Conservation (phyloP, 2,888 invertebrate genomes). For the Drosophila austrosaltans region DNA sequence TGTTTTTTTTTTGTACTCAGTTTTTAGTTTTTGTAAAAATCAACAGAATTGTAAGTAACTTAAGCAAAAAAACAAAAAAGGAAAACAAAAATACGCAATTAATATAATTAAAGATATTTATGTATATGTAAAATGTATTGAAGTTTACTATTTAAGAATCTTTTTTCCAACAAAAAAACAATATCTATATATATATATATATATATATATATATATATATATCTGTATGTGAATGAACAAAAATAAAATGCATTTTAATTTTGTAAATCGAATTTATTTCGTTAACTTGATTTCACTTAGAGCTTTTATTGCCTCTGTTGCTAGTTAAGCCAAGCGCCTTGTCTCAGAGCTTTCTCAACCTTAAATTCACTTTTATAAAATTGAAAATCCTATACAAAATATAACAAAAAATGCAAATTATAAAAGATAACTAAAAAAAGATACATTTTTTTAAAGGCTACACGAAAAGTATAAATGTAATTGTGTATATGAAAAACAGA, state of each 20-base stretch:
- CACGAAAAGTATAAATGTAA: conserved; percentile 1
- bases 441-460: conserved; percentile 13
- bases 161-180: conserved; percentile 55
- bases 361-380: conserved; percentile 45
- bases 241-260: conserved; percentile 36
- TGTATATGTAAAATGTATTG: conserved; percentile 60
- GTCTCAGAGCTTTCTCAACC: conserved; percentile 75
- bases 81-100: conserved; percentile 46
- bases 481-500: conserved; percentile 5
- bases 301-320: conserved; percentile 75
- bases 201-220: conserved; percentile 34
- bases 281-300: conserved; percentile 50
- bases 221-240: conserved; percentile 35
- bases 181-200: conserved; percentile 35
- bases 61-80: conserved; percentile 54
- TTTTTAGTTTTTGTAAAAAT: conserved; percentile 57
- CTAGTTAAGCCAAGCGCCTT: conserved; percentile 71
- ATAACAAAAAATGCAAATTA: conserved; percentile 12
- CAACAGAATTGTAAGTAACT: conserved; percentile 59
- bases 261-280: conserved; percentile 22
- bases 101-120: conserved; percentile 48
- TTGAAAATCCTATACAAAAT: conserved; percentile 8
- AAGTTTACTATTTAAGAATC: conserved; percentile 58
- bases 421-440: neutral
- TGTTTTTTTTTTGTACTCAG: conserved; percentile 39